Evolutionary conservation across 2,888 invertebrate species (phyloP), one percentile per base, ranked within the genome.

Genomic region (Acrobasis repandana): DNA sequence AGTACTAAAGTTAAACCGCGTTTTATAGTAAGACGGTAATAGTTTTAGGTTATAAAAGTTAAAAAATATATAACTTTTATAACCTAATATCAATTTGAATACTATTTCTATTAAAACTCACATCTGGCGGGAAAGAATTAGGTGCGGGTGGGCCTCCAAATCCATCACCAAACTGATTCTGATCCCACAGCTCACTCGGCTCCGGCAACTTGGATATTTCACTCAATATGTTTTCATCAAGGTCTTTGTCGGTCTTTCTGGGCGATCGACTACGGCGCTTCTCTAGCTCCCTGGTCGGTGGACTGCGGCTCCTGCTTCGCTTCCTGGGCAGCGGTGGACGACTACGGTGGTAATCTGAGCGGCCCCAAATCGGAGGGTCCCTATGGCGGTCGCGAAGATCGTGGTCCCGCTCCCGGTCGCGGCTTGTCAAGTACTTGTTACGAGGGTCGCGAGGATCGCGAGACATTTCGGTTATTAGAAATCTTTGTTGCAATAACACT

Each of bases 111-210:
- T 8, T 28, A 6, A 28, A 28, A 16, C 16, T 54, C 77, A 86
- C 87, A 76, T 86, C 86, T 49, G 73, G 64, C 8, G 71, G 74
- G 18, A 72, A 80, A 2, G 72, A 60, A 5, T 77, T 69, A 2
- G 79, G 76, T 16, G 75, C 76, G 10, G 79, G 74, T 14, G 76
- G 79, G 9, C 66, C 66, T 16, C 67, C 1, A 52, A 74, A 83
- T 3, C 72, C 69, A n/a, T 65, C 61, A 1, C 89, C 88, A 10
- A 54, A 54, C 70, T 83, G 86, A 63, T 86, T 86, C 62, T 85
- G 88, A 56, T 91, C 91, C 91, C 91, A 92, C 50, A 90, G 65
- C 57, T 92, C 91, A 65, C 85, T 90, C 0, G 90, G 90, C 50
- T 90, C 89, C 0, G 91, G 90, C 10, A 90, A 67, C 66, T 91